Base-by-base conservation (phyloP, 2,888 invertebrate species). In the Meta bourneti region DNA sequence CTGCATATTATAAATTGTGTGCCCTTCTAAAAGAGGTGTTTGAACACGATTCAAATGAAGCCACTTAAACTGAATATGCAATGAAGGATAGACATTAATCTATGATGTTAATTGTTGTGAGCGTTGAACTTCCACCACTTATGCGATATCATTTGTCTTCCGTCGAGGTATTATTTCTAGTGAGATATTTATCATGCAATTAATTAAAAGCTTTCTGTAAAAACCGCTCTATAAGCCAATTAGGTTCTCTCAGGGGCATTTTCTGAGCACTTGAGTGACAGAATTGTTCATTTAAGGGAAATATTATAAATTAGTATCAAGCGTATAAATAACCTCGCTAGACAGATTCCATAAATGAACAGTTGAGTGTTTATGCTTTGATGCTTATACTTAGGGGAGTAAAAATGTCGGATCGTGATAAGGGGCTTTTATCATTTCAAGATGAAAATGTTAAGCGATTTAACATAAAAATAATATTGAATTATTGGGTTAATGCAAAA, bases 201-300 rank as follows among this genome's bases (percentile, higher is more conserved):
- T 83, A 83, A 74, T 82, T 82, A 51, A 71, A 82, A 71, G 51
- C 52, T 51, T 52, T 82, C 51, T 16, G 49, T 82, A 72, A 82
- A 81, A 71, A 52, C 20, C 11, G 19, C 11, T 82, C 49, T 20
- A 51, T 72, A 51, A 52, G 48, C 70, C 72, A 19, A 72, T 72
- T 72, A 51, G 51, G 7, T 20, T 11, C 49, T 19, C 72, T 20
- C 6, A 9, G 19, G 70, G n/a, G n/a, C 1, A 70, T 81, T 16
- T 70, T 70, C 69, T 16, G 52, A 78, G 49, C 7, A n/a, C 75
- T 13, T 52, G 49, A 20, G 19, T 20, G n/a, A 72, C n/a, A 72
- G n/a, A 72, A 61, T 16, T 16, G 61, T 61, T 61, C 8, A 8
- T 61, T 11, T 9, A 9, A 16, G 11, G 16, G 16, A 61, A 9